Evolutionary conservation across 2,888 invertebrate genomes (phyloP), one percentile per base, ranked within the genome.

Genomic region (Diaprepes abbreviatus): DNA sequence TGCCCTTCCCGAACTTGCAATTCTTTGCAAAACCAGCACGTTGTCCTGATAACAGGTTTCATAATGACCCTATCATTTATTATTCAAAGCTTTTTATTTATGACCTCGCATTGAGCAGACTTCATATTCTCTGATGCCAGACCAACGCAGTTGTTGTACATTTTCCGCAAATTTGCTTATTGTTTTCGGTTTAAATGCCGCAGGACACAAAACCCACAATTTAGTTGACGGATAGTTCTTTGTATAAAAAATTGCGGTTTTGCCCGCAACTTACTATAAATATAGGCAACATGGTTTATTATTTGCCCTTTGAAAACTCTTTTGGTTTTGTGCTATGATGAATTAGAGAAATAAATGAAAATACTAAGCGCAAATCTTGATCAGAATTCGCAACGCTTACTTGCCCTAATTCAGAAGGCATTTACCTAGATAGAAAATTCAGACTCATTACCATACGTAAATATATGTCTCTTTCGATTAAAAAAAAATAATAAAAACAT

Each of bases 1-100:
- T 78, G 79, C 79, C 79, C 79, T 79, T 79, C 75, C 79, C 78
- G 74, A 79, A 80, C 79, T 77, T 78, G 79, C 79, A 76, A 80
- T 79, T 78, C 79, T 80, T 80, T 76, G 78, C 78, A 79, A 79
- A 77, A 76, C 77, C 74, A 63, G 52, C 76, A 75, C 76, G 73
- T 74, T 74, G 74, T 74, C 75, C 77, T 76, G 80, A 80, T 79
- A 80, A 79, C 80, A 77, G 78, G 77, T 77, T 77, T 75, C 76
- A 77, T 77, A 78, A 79, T 79, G 79, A 79, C 77, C 77, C 76
- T 72, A 76, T 76, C 77, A 76, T 78, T 77, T 78, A 78, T 78
- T 78, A 77, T 77, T 76, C 78, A 78, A 71, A 74, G 75, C 74
- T 73, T 73, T 76, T 77, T 76, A 78, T 78, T 77, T 77, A 77